A percentile compares a stretch with the other conserved stretches of the same genome.
phyloP scores from a whole-genome alignment of 2,888 invertebrate genomes.

The Nomada ferruginata region DNA sequence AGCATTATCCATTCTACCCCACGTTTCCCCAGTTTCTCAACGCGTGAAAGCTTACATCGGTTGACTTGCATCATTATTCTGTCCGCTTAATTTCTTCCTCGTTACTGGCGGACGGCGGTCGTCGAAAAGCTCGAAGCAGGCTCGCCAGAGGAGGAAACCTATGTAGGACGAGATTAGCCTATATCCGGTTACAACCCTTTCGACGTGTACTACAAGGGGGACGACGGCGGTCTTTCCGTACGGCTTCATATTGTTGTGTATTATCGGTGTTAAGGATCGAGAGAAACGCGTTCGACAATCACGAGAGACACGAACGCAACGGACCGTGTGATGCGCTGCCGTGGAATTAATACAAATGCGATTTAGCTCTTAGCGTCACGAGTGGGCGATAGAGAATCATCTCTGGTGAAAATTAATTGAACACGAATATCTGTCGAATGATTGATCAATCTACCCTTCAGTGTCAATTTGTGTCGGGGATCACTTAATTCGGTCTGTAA shows the following conservation, averaged over 20 bases:
- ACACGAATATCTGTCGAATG: background rate
- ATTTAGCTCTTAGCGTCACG: background rate
- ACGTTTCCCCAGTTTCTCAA: background rate
- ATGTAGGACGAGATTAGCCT: constrained; percentile 69
- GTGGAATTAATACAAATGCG: constrained; percentile 3
- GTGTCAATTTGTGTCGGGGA: background rate
- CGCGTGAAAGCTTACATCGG: constrained; percentile 31
- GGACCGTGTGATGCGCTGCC: background rate
- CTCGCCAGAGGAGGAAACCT: constrained; percentile 65
- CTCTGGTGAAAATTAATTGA: background rate
- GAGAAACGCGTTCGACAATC: constrained; percentile 14
- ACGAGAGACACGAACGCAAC: background rate
- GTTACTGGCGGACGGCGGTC: constrained; percentile 27
- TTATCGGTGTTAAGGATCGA: constrained; percentile 44
- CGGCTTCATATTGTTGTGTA: constrained; percentile 68
- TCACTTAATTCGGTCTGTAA: background rate
- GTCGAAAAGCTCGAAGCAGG: constrained; percentile 42
- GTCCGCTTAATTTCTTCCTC: constrained; percentile 52
- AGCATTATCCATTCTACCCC: background rate
- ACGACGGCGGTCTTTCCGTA: constrained; percentile 54
- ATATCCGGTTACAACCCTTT: constrained; percentile 77
- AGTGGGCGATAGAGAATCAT: background rate
- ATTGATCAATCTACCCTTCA: background rate
- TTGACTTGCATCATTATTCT: constrained; percentile 37
- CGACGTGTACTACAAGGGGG: constrained; percentile 57